phyloP scores from a whole-genome alignment of 2,888 invertebrate genomes.

The Parnassius mnemosyne region DNA sequence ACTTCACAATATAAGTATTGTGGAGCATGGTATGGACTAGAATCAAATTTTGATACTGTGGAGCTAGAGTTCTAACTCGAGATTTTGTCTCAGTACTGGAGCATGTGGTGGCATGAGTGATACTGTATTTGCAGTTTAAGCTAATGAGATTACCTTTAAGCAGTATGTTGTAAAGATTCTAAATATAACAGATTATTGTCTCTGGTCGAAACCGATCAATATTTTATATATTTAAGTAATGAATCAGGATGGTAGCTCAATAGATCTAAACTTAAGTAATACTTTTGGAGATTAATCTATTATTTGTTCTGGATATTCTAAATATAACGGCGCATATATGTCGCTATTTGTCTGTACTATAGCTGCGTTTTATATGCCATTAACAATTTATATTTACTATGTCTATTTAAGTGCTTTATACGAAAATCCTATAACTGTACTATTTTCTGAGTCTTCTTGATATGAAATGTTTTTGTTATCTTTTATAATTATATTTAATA shows the following conservation, averaged over 20 bases:
- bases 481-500: slow-evolving; percentile 15
- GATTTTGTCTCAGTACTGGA: too few species aligned
- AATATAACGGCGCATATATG: background rate
- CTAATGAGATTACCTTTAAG: too few species aligned
- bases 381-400: slow-evolving; percentile 20
- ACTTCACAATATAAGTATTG: too few species aligned
- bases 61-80: too few species aligned
- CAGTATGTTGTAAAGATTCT: too few species aligned
- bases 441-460: slow-evolving; percentile 23
- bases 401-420: slow-evolving; percentile 13
- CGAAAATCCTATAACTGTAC: slow-evolving; percentile 6
- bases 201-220: background rate
- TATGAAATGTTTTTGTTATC: slow-evolving; percentile 16
- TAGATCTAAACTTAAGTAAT: background rate
- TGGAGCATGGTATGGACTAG: too few species aligned
- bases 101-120: too few species aligned
- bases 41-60: too few species aligned
- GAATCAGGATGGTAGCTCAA: background rate
- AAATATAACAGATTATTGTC: too few species aligned
- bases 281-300: background rate
- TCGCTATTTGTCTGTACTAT: background rate
- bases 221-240: background rate
- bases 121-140: too few species aligned
- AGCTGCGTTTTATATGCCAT: slow-evolving; percentile 15
- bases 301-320: background rate